These are phyloP conservation scores for Amiota minor DNA, from an alignment of 2,888 invertebrate species.

Conservation along the genomic window DNA sequence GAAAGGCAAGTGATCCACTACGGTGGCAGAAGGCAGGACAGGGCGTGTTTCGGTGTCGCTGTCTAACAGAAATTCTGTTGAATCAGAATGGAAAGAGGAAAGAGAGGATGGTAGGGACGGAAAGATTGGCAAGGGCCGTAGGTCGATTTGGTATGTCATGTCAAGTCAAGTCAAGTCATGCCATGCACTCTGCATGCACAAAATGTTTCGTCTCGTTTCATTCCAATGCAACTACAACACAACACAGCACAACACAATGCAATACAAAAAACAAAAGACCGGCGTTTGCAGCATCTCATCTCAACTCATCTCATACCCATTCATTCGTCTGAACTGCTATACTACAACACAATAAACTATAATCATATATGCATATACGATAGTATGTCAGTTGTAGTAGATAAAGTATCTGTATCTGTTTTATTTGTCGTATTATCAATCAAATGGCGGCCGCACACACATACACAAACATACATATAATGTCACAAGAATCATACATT, in stretches of 20 bases:
- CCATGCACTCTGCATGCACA: conserved; percentile 49
- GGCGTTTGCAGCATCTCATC: no score
- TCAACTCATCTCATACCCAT: no score
- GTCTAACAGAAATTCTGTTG: no score
- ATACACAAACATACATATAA: not conserved
- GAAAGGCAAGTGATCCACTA: no score
- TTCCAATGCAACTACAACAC: conserved; percentile 32
- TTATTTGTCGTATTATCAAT: conserved; percentile 61
- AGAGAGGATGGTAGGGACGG: no score
- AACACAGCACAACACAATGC: no score
- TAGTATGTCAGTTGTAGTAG: conserved; percentile 9
- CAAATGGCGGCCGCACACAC: conserved; percentile 50
- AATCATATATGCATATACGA: conserved; percentile 23
- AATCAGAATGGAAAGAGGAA: no score
- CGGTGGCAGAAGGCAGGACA: no score
- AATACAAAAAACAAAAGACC: no score
- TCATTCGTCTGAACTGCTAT: no score
- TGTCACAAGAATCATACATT: conserved; percentile 49
- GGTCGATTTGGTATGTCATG: conserved; percentile 7
- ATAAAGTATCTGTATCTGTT: conserved; percentile 31
- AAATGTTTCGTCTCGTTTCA: conserved; percentile 56
- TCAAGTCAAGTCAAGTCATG: conserved; percentile 58
- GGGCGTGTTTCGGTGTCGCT: no score
- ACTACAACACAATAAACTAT: not conserved
- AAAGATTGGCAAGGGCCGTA: not conserved